Evolutionary conservation across 1,140 invertebrate species (phyloP), one percentile per base, ranked within the genome.

Genomic region (Drosophila virilis): DNA sequence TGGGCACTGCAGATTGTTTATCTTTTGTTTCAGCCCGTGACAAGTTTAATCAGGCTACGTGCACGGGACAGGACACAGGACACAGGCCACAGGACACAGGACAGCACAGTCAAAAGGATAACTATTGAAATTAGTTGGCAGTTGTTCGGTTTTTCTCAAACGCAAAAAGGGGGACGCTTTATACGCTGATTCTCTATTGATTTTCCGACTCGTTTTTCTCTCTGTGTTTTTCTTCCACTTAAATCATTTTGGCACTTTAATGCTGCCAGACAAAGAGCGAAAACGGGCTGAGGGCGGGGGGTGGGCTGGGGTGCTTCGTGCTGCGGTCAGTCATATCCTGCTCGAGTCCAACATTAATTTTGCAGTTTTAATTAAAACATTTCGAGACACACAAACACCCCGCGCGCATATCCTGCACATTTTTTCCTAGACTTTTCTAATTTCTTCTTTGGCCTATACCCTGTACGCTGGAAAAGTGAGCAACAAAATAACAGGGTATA

Each of bases 121-220:
- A 88, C 83, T 89, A 83, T 88, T 88, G 84, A 88, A 88, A 88
- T 88, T 88, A 89, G 83, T 89, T 89, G 51, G 52, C 68, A 85
- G 68, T 45, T 43, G 61, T 55, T 54, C 70, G 57, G 57, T 58
- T 57, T 32, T 46, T 54, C n/a, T 15, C 42, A 8, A 17, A 8
- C 43, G 7, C 43, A 10, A 5, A 28, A 28, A 12, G n/a, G 22
- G 50, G 33, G 13, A 13, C 40, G 40, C 13, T 42, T n/a, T n/a
- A 13, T 42, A 37, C 51, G 65, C 32, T 62, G 50, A 43, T 54
- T 64, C 38, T 17, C 43, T 83, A 88, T 86, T 79, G 83, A 86
- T 86, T 86, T 86, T 84, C 48, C 35, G 37, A 38, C 17, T n/a
- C 17, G n/a, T 8, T 64, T 42, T 58, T 38, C 7, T 17, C 6